A percentile compares a stretch with the other conserved stretches of the same genome.
Conservation (phyloP, 2,888 invertebrate species). For the Colostygia pectinataria region DNA sequence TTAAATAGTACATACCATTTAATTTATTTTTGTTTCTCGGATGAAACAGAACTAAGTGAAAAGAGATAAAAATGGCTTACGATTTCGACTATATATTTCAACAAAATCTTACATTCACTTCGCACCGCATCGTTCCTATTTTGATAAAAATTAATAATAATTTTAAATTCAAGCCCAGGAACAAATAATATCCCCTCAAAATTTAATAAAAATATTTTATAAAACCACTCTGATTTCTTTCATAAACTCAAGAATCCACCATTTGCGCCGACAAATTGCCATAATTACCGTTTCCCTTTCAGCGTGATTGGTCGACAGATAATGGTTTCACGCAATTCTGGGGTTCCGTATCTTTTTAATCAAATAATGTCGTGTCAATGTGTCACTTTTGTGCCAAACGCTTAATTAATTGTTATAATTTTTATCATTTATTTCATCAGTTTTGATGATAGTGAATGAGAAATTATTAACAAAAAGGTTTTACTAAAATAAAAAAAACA, state of each 20-base stretch:
- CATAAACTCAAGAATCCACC: constrained; percentile 28
- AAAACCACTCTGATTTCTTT: constrained; percentile 18
- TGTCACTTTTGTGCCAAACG: constrained; percentile 59
- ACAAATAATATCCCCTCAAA: not conserved
- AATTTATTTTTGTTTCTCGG: no score
- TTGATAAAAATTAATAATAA: not conserved
- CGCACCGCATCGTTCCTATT: no score
- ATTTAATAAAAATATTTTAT: not conserved
- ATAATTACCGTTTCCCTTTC: constrained; percentile 59
- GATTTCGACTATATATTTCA: no score
- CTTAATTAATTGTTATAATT: constrained; percentile 55
- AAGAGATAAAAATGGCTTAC: no score
- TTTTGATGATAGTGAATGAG: no score
- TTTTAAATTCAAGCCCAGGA: not conserved
- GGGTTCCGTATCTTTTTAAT: constrained; percentile 57
- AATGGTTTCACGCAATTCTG: constrained; percentile 59
- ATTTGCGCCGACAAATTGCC: constrained; percentile 64
- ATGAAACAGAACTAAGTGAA: no score
- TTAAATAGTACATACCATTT: no score
- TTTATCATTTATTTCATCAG: constrained; percentile 32
- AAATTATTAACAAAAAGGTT: no score
- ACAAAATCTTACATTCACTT: no score
- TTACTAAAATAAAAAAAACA: no score
- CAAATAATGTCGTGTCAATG: constrained; percentile 54
- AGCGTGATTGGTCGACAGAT: constrained; percentile 47